Evolutionary conservation across 2,888 invertebrate genomes (phyloP).

Genomic region (Platycheirus albimanus): DNA sequence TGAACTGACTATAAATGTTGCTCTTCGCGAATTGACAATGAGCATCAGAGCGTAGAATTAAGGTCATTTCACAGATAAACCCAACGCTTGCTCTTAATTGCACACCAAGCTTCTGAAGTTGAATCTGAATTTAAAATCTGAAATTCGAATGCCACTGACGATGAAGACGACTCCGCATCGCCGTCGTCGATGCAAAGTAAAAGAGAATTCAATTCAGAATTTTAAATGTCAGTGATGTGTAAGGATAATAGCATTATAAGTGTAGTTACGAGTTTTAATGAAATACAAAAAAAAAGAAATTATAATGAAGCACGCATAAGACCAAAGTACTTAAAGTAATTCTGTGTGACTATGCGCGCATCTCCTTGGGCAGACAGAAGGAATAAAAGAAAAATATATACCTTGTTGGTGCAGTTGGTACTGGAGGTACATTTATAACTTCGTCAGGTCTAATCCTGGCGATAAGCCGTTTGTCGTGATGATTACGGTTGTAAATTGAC

Average conservation of each 20-base stretch:
- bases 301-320: neutral
- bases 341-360: neutral
- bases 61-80: conserved; percentile 62
- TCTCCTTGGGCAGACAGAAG: conserved; percentile 5
- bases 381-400: conserved; percentile 15
- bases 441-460: conserved; percentile 66
- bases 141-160: conserved; percentile 13
- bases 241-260: conserved; percentile 68
- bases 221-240: conserved; percentile 62
- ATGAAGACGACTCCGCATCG: no score
- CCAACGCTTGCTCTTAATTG: conserved; percentile 51
- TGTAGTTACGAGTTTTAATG: conserved; percentile 53
- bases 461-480: conserved; percentile 68
- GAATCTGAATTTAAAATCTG: neutral
- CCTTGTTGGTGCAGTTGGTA: neutral
- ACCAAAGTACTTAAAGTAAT: neutral
- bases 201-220: conserved; percentile 59
- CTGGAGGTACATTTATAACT: conserved; percentile 33
- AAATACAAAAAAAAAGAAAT: conserved; percentile 16
- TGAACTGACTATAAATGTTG: conserved; percentile 44
- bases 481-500: conserved; percentile 66
- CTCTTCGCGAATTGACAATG: conserved; percentile 45
- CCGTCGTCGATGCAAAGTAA: conserved; percentile 25
- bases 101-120: conserved; percentile 12
- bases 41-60: conserved; percentile 36